These are phyloP conservation scores for Dicrurus megarhynchus DNA, from an alignment of 2,113 vertebrate genomes.

Conservation along the genomic window DNA sequence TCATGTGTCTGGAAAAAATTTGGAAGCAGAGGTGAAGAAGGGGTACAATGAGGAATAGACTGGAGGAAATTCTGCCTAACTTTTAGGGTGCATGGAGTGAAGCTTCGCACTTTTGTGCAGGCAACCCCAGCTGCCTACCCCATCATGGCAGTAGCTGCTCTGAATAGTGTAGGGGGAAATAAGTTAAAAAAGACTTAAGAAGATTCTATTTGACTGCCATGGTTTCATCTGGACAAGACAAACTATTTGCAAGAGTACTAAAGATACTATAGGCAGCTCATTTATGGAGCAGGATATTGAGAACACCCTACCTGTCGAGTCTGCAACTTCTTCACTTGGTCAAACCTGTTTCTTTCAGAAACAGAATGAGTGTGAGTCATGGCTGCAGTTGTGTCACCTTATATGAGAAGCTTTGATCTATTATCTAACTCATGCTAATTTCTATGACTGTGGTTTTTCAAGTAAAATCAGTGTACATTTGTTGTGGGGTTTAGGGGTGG, in stretches of 20 bases:
- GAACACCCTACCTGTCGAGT: background rate
- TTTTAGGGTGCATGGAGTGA: background rate
- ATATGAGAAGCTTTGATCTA: background rate
- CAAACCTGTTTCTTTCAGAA: background rate
- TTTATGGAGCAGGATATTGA: background rate
- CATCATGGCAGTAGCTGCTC: background rate
- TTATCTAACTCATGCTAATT: background rate
- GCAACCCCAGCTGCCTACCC: background rate
- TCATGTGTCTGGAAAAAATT: background rate
- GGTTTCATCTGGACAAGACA: background rate
- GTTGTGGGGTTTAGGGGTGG: background rate
- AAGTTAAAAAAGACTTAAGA: background rate
- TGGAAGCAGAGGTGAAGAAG: background rate
- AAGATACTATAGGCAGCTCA: background rate
- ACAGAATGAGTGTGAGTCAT: background rate
- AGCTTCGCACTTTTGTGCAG: background rate
- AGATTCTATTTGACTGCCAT: background rate
- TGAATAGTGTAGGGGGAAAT: background rate
- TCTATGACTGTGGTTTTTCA: background rate
- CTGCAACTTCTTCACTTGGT: background rate
- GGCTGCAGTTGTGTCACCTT: background rate
- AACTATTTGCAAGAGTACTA: background rate
- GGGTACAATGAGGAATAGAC: background rate
- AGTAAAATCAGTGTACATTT: background rate
- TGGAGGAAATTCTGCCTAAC: background rate